Base-by-base conservation (phyloP, 2,113 vertebrate genomes). In the Murina feae region DNA sequence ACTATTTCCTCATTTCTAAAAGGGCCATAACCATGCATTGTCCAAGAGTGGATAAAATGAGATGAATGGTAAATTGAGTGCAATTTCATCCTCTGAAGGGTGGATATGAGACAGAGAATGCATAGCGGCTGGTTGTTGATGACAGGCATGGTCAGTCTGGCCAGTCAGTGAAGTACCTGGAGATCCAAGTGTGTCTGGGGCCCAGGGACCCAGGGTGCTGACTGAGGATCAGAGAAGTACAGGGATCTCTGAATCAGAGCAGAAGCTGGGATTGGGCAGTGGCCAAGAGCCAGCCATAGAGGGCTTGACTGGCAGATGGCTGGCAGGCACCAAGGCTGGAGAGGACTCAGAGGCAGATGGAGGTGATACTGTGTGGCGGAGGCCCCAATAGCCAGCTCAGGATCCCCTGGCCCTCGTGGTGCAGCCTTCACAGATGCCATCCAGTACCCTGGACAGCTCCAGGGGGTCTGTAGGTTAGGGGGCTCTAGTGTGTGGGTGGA, bases 361-460 rank as follows among this genome's bases (percentile, higher is more conserved):
- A 28, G 21, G 14, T 37, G 30, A 13, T 20, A 8, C 35, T 21
- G 5, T 16, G 51, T 1, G 58, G 28, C 21, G 4, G 63, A 66
- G 0, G 0, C 20, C 32, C 49, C 89, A 72, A 55, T 0, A 1
- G 69, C 69, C 10, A 30, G 16, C 14, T 9, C 89, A 47, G 60
- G 30, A 35, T 30, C 60, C 80, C 65, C 18, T 9, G 51, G n/a
- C 17, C 11, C 32, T 4, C 17, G 1, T 6, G 53, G 44, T 13
- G 25, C n/a, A 17, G 8, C 63, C 44, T 95, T 28, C 69, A 30
- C 35, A 78, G n/a, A 82, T 18, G 65, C 65, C 10, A 2, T 30
- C n/a, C 68, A 84, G 58, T 23, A 68, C 51, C 68, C 55, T 94
- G 89, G 79, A 51, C 63, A 93, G 93, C 37, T 83, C 86, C 8